Base-by-base conservation (phyloP, 2,888 invertebrate species). In the Netelia melanura region DNA sequence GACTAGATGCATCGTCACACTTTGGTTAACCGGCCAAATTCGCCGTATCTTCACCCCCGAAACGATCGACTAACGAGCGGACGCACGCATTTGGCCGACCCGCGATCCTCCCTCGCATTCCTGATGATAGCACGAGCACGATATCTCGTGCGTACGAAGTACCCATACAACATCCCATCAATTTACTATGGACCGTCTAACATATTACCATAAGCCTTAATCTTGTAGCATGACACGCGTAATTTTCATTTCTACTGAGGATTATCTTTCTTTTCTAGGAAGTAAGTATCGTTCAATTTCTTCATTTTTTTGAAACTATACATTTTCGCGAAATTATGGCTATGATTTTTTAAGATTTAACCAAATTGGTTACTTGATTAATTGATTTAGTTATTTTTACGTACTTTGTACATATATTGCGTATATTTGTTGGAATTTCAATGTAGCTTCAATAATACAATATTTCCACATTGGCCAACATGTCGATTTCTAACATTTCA, bases 1-100 rank as follows among this genome's bases (percentile, higher is more conserved):
- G 88, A 84, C 86, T 89, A 86, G 90, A 91, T 91, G 91, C 91
- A 90, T 91, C 91, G 91, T 91, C 91, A 91, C 89, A 89, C 89
- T 91, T 89, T 88, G 87, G 88, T 89, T 91, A 90, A 91, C 91
- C 89, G 89, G 88, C 87, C 84, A 84, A 91, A 89, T 90, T 89
- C 87, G 89, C 89, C 88, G 81, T 80, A 89, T 89, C 89, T 89
- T 38, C 89, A 90, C 85, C 77, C 90, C 88, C 87, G 89, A 90
- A 90, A 89, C 88, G 88, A 89, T 90, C 89, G 86, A 81, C 90
- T 91, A 91, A 91, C 91, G 91, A 90, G 89, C 88, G 78, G 78
- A 81, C 83, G 86, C 91, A 90, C 89, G 90, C 88, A 87, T 89
- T 82, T 86, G 77, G 81, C 83, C 86, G 61, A 62, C 52, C 71